A percentile compares a stretch with the other conserved stretches of the same genome.
Conservation (phyloP, 2,888 invertebrate species). For the Graphium colonna region DNA sequence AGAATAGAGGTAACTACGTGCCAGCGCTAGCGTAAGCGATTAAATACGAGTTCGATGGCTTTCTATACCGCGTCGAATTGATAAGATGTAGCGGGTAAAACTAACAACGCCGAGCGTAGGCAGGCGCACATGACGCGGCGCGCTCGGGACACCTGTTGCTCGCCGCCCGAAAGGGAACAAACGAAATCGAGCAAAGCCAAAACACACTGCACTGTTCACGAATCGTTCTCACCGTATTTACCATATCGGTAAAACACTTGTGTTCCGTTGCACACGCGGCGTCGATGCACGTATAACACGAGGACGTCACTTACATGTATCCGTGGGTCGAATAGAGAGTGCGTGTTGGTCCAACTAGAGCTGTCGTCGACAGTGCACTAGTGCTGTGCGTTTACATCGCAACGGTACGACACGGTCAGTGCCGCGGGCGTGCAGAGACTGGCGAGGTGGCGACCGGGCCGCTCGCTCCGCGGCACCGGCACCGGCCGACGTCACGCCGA, state of each 20-base stretch:
- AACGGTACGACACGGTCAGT: slow-evolving; percentile 74
- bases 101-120: slow-evolving; percentile 9
- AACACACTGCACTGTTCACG: slow-evolving; percentile 11
- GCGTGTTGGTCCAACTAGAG: slow-evolving; percentile 55
- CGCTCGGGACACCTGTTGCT: slow-evolving; percentile 50
- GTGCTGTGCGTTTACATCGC: slow-evolving; percentile 76
- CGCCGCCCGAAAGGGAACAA: slow-evolving; percentile 33
- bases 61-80: slow-evolving; percentile 13
- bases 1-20: slow-evolving; percentile 9
- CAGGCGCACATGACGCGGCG: slow-evolving; percentile 7
- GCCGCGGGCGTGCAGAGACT: slow-evolving; percentile 75
- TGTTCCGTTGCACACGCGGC: not conserved
- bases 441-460: slow-evolving; percentile 30
- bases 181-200: slow-evolving; percentile 23
- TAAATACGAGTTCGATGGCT: slow-evolving; percentile 18
- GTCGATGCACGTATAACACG: slow-evolving; percentile 48
- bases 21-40: slow-evolving; percentile 10
- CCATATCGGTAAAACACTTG: slow-evolving; percentile 48
- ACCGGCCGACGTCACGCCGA: slow-evolving; percentile 33
- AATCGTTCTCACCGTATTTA: slow-evolving; percentile 45
- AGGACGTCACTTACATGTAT: slow-evolving; percentile 68
- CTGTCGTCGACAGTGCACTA: slow-evolving; percentile 73
- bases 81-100: slow-evolving; percentile 24
- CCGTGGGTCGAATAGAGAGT: slow-evolving; percentile 44
- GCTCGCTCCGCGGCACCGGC: slow-evolving; percentile 28